These are phyloP conservation scores for Pionites leucogaster DNA, from an alignment of 2,113 vertebrate genomes.

Conservation along the genomic window DNA sequence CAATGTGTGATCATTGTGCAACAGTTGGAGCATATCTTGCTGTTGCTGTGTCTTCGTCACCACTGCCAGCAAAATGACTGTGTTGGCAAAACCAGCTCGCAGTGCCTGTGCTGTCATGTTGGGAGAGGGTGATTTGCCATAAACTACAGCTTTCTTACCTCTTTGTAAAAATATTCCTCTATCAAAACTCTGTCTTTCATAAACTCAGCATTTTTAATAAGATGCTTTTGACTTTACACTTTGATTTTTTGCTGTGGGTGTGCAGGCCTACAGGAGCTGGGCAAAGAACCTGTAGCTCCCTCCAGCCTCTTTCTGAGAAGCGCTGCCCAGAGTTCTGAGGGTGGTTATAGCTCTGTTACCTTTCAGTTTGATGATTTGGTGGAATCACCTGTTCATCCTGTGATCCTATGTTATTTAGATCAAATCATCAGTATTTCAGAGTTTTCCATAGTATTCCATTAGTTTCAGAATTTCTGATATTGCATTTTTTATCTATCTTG, in stretches of 20 bases:
- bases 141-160: not conserved
- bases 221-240: not conserved
- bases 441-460: not conserved
- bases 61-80: not conserved
- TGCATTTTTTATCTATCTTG: not conserved
- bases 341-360: not conserved
- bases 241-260: not conserved
- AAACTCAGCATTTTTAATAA: not conserved
- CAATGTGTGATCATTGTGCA: not conserved
- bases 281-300: not conserved
- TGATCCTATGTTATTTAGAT: not conserved
- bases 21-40: not conserved
- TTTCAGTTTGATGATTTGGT: not conserved
- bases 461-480: not conserved
- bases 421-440: not conserved
- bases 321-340: not conserved
- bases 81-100: not conserved
- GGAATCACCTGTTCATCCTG: not conserved
- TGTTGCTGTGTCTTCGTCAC: not conserved
- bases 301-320: not conserved
- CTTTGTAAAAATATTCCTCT: not conserved
- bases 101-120: not conserved
- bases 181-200: not conserved
- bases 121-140: not conserved
- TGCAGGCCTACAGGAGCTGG: accelerated